Conservation (phyloP, 2,797 vertebrate genomes). For the Florisuga fusca region DNA sequence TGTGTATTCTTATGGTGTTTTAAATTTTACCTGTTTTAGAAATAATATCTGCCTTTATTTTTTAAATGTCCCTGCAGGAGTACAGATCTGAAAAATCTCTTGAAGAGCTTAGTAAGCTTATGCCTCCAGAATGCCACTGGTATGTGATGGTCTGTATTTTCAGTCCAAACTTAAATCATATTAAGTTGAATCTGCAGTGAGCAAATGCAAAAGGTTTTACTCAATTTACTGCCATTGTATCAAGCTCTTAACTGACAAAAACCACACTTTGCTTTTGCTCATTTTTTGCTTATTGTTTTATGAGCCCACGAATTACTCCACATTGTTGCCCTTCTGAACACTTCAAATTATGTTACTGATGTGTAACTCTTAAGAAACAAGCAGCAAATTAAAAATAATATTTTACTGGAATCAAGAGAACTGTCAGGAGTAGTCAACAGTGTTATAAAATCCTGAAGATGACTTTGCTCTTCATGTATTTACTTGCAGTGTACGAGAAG, state of each 20-base stretch:
- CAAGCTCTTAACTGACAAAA: neutral
- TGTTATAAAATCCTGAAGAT: neutral
- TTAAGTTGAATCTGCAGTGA: neutral
- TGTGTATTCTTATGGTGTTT: neutral
- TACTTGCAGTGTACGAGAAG: constrained; percentile 86
- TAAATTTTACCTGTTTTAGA: neutral
- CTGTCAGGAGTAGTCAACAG: accelerated
- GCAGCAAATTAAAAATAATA: neutral
- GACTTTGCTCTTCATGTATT: neutral
- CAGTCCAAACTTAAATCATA: neutral
- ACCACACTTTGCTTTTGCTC: neutral
- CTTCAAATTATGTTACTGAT: neutral
- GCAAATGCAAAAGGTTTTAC: neutral
- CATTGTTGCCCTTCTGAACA: neutral
- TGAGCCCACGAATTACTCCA: neutral
- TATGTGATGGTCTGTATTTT: constrained; percentile 73
- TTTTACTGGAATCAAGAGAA: neutral
- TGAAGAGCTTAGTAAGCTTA: constrained; percentile 94
- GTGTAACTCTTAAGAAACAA: neutral
- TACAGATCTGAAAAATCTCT: constrained; percentile 98
- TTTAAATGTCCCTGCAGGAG: constrained; percentile 80
- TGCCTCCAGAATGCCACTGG: constrained; percentile 98
- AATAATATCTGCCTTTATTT: neutral
- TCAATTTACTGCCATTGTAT: neutral
- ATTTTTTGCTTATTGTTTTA: neutral